These are phyloP conservation scores for Spilarctia lutea DNA, from an alignment of 2,888 invertebrate species.

Conservation along the genomic window DNA sequence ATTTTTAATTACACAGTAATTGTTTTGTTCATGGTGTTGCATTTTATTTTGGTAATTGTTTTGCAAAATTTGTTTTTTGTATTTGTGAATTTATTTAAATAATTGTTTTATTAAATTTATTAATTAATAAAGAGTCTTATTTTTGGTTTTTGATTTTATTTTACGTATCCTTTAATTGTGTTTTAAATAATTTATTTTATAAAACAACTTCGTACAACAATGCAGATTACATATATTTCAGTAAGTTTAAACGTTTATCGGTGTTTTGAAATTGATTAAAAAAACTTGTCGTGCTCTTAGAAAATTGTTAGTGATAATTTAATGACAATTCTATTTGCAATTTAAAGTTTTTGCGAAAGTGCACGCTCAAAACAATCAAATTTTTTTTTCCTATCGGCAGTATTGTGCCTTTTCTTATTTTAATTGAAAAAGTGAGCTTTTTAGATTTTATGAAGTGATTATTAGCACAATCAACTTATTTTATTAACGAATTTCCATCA, in stretches of 20 bases:
- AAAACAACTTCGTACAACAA: not conserved
- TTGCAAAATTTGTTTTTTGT: not conserved
- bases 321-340: not conserved
- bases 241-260: not conserved
- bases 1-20: not conserved
- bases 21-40: not conserved
- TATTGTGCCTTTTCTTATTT: not conserved
- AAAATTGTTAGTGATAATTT: not conserved
- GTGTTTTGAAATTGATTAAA: not conserved
- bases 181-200: not conserved
- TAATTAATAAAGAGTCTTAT: not conserved
- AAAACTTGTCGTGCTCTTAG: not conserved
- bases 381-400: too few relatives aligned
- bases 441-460: not conserved
- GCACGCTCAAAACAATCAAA: not conserved
- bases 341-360: not conserved
- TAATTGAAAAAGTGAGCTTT: not conserved
- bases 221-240: too few relatives aligned
- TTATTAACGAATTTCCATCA: not conserved
- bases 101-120: not conserved
- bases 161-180: not conserved
- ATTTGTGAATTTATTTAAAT: not conserved
- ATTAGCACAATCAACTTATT: not conserved
- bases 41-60: not conserved
- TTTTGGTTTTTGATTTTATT: not conserved